Percentiles rank a stretch among this genome's conserved stretches.
Evolutionary conservation across 2,888 invertebrate genomes (phyloP).

Genomic region (Dendrolimus houi): DNA sequence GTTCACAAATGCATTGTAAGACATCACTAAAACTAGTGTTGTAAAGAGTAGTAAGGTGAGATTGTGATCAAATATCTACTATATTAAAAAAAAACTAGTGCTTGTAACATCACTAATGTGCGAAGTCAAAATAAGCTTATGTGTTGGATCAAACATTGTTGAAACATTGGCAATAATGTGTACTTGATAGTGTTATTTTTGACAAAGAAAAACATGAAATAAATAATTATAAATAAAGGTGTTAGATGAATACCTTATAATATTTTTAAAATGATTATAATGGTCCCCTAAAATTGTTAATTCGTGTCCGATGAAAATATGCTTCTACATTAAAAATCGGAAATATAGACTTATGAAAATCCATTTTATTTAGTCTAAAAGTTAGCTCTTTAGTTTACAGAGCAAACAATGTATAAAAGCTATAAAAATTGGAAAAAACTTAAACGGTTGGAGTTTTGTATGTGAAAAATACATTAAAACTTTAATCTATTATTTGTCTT

Average conservation of each 20-base stretch:
- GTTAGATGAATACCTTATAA: slow-evolving; percentile 28
- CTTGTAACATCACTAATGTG: too few relatives aligned
- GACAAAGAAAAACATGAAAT: not conserved
- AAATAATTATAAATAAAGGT: slow-evolving; percentile 21
- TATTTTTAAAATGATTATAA: slow-evolving; percentile 52
- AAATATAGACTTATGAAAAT: slow-evolving; percentile 44
- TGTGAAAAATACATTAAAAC: slow-evolving; percentile 56
- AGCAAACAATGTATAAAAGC: slow-evolving; percentile 66
- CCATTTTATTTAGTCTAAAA: slow-evolving; percentile 44
- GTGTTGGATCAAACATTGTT: too few relatives aligned
- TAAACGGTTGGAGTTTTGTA: slow-evolving; percentile 55
- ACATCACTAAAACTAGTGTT: slow-evolving; percentile 45
- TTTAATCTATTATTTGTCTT: slow-evolving; percentile 47
- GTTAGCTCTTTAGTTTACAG: slow-evolving; percentile 52
- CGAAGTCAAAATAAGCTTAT: too few relatives aligned
- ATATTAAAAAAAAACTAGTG: too few relatives aligned
- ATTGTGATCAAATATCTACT: slow-evolving; percentile 13
- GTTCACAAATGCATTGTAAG: too few relatives aligned
- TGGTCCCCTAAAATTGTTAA: slow-evolving; percentile 51
- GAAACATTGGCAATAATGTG: too few relatives aligned
- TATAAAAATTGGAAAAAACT: slow-evolving; percentile 66
- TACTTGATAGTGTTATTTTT: too few relatives aligned
- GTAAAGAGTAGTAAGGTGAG: slow-evolving; percentile 38
- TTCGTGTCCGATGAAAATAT: slow-evolving; percentile 39
- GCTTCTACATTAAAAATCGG: slow-evolving; percentile 43